A percentile compares a stretch with the other conserved stretches of the same genome.
Conservation (phyloP, 1,140 invertebrate genomes). For the Pteromalus puparum region DNA sequence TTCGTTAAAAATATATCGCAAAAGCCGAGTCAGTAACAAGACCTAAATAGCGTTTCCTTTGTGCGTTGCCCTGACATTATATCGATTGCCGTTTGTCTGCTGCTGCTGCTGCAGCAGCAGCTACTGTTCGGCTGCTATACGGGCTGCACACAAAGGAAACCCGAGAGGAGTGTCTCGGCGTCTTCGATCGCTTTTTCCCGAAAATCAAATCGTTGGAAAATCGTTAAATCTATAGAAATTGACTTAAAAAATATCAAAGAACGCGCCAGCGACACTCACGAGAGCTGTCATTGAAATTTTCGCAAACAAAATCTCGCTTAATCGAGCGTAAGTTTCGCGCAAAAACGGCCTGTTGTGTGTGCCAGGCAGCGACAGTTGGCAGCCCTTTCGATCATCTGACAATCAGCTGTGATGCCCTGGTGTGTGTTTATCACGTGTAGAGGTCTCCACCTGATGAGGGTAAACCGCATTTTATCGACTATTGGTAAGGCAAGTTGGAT, state of each 20-base stretch:
- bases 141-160: slow-evolving; percentile 14
- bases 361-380: slow-evolving; percentile 19
- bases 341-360: not conserved
- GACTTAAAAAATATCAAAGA: not conserved
- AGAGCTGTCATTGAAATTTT: slow-evolving; percentile 30
- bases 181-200: not conserved
- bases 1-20: slow-evolving; percentile 21
- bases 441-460: not conserved
- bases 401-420: slow-evolving; percentile 46
- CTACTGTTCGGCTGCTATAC: not conserved
- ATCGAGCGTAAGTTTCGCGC: not conserved
- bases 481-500: not conserved
- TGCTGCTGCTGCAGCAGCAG: not conserved
- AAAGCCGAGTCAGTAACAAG: slow-evolving; percentile 11
- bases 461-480: not conserved
- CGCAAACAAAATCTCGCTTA: not conserved
- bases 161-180: not conserved
- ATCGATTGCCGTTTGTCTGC: slow-evolving; percentile 46
- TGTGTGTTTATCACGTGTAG: slow-evolving; percentile 5
- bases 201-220: not conserved
- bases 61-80: slow-evolving; percentile 36
- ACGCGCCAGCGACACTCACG: not conserved
- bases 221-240: too few relatives aligned
- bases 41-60: slow-evolving; percentile 46
- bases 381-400: slow-evolving; percentile 49